These are phyloP conservation scores for Rhineura floridana DNA, from an alignment of 2,113 vertebrate genomes.

Conservation along the genomic window DNA sequence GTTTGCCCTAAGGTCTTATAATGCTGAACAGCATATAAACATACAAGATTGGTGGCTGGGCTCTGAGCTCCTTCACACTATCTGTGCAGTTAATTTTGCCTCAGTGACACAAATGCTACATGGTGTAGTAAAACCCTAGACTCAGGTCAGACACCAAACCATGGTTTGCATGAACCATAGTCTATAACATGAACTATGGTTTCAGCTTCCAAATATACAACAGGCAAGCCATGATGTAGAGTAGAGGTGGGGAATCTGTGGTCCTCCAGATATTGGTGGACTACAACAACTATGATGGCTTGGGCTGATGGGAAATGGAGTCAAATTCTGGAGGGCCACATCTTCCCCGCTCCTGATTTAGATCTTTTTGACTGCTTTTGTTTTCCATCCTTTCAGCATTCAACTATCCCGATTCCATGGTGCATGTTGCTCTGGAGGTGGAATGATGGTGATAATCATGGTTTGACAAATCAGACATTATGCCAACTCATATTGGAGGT, in stretches of 20 bases:
- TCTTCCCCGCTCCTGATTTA: no score
- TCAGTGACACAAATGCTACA: no score
- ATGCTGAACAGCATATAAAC: no score
- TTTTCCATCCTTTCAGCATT: not conserved
- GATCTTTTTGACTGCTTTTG: not conserved
- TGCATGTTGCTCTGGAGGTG: not conserved
- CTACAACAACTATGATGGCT: no score
- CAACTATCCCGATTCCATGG: not conserved
- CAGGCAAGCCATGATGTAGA: not conserved
- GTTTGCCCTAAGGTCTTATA: no score
- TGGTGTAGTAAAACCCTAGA: not conserved
- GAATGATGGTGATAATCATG: not conserved
- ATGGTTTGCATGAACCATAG: not conserved
- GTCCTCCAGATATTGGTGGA: not conserved
- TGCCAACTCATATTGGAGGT: no score
- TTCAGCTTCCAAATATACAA: not conserved
- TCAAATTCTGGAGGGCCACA: not conserved
- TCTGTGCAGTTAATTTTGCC: not conserved
- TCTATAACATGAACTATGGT: not conserved
- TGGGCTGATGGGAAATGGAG: no score
- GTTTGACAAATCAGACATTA: no score
- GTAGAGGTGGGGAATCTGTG: no score
- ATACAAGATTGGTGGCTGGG: not conserved
- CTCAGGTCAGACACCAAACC: not conserved
- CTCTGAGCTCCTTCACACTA: not conserved